Evolutionary conservation across 2,797 vertebrate species (phyloP).

Genomic region (Morelia viridis): DNA sequence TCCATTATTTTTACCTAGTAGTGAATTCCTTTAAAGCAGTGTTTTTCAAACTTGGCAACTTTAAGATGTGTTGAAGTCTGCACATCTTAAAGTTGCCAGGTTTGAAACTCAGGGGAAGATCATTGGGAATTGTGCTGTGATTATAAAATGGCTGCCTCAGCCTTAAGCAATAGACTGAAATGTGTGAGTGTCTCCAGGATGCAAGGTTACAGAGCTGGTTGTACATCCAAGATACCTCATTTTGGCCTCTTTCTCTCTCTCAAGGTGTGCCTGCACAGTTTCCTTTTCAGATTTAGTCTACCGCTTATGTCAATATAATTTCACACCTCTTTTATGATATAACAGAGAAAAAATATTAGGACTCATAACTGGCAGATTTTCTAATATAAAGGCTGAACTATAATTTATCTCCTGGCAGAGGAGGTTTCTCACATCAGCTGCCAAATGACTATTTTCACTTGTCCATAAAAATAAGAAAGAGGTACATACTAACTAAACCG

Average conservation of each 20-base stretch:
- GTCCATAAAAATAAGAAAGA: neutral
- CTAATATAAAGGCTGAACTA: too few relatives aligned
- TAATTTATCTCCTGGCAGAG: too few relatives aligned
- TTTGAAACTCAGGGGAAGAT: neutral
- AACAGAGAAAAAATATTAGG: neutral
- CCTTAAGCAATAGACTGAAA: neutral
- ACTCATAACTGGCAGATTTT: neutral
- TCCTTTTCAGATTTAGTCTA: neutral
- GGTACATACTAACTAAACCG: neutral
- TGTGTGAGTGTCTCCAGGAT: neutral
- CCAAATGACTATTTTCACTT: neutral
- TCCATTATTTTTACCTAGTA: neutral
- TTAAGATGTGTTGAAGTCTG: neutral
- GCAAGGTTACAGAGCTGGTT: neutral
- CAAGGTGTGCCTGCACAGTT: neutral
- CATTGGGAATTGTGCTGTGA: neutral
- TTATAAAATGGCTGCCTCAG: neutral
- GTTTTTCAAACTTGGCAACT: too few relatives aligned
- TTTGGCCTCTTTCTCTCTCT: neutral
- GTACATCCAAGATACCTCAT: neutral
- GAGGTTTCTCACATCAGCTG: neutral
- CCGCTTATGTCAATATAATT: neutral
- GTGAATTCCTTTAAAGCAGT: neutral
- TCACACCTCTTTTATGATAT: neutral
- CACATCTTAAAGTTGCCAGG: neutral